Percentiles rank a stretch among this genome's conserved stretches.
Evolutionary conservation across 1,140 invertebrate genomes (phyloP).

Genomic region (Lasioglossum baleicum): DNA sequence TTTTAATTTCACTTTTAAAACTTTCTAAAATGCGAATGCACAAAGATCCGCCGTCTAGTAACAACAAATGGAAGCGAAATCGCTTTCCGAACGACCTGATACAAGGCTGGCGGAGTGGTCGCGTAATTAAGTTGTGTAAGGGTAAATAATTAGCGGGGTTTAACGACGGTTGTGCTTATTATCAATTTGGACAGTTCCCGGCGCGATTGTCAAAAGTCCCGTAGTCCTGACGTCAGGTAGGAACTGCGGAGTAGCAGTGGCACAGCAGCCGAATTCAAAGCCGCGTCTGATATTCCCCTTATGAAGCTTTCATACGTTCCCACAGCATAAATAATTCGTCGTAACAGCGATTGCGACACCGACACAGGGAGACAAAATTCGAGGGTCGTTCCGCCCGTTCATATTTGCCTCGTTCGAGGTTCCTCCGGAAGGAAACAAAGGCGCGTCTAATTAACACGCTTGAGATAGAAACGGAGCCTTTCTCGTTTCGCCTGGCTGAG

Average conservation of each 20-base stretch:
- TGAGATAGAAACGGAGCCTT: slow-evolving; percentile 58
- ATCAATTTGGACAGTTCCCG: not conserved
- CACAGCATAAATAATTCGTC: slow-evolving; percentile 42
- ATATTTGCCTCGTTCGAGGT: slow-evolving; percentile 68
- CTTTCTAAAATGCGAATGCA: no score
- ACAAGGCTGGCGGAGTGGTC: no score
- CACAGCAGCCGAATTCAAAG: not conserved
- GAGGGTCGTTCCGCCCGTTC: slow-evolving; percentile 41
- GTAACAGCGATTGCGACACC: slow-evolving; percentile 6
- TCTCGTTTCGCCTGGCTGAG: slow-evolving; percentile 49
- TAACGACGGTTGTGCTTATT: not conserved
- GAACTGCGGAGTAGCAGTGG: no score
- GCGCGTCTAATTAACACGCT: slow-evolving; percentile 73
- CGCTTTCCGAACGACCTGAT: no score
- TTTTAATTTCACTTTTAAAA: no score
- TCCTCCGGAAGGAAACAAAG: slow-evolving; percentile 66
- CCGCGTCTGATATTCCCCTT: slow-evolving; percentile 13
- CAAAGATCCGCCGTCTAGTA: no score
- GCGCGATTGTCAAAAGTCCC: not conserved
- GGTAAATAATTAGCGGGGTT: not conserved
- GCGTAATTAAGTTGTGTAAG: no score
- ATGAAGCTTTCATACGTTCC: slow-evolving; percentile 17
- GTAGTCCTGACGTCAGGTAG: not conserved
- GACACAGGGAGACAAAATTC: slow-evolving; percentile 35
- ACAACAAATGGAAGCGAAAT: no score